phyloP scores from a whole-genome alignment of 2,797 vertebrate genomes.

The Anniella stebbinsi region DNA sequence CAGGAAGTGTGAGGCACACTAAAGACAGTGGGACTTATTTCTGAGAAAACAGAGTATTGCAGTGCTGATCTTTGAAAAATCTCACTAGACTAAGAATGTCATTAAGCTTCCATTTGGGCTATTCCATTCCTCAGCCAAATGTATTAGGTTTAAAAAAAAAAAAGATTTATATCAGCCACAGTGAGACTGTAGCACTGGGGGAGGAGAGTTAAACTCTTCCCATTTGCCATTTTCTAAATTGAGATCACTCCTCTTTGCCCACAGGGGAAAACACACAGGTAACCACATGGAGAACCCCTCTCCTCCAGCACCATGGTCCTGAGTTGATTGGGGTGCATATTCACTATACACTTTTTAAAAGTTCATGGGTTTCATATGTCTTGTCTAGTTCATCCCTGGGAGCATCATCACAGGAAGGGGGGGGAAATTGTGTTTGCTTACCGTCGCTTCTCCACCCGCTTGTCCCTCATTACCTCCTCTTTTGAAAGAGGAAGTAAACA shows the following conservation, averaged over 20 bases:
- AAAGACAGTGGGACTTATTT: not conserved
- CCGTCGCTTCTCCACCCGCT: too few species aligned
- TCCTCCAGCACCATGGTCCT: too few species aligned
- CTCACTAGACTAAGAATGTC: not conserved
- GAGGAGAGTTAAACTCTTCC: too few species aligned
- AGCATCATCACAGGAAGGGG: too few species aligned
- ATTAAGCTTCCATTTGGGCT: not conserved
- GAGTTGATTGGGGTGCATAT: not conserved
- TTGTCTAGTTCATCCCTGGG: not conserved
- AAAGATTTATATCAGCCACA: not conserved
- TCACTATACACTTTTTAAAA: not conserved
- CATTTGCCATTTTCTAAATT: not conserved
- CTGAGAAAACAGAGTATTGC: not conserved
- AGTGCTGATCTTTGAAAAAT: not conserved
- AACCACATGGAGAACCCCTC: not conserved
- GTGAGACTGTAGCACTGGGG: not conserved
- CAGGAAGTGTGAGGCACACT: not conserved
- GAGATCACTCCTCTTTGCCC: not conserved
- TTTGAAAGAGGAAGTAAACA: too few species aligned
- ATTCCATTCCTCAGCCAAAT: not conserved
- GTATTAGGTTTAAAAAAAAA: not conserved
- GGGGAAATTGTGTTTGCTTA: too few species aligned
- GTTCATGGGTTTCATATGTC: not conserved
- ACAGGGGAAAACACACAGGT: not conserved
- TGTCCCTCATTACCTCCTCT: too few species aligned